Evolutionary conservation across 2,113 vertebrate genomes (phyloP), one percentile per base, ranked within the genome.

Genomic region (Myrmophylax atrothorax): DNA sequence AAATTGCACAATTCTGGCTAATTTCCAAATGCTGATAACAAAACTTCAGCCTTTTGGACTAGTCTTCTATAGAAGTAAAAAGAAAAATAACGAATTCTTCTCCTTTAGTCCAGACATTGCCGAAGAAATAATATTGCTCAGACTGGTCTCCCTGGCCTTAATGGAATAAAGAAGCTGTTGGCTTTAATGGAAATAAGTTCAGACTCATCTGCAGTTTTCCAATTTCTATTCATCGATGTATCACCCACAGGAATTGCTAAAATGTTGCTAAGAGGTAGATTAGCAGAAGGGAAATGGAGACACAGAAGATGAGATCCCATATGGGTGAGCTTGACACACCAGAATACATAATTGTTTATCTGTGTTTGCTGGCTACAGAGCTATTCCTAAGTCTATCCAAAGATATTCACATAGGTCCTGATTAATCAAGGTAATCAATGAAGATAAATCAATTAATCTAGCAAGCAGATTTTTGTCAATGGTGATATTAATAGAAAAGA

Each of bases 261-360:
- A 96, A 81, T 94, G 69, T 87, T 94, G 63, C 82, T 92, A 84
- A 96, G 94, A 95, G 93, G 96, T 93, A 94, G 80, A 95, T 94
- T 81, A 96, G 76, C 88, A 92, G 79, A 92, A 93, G 76, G 90
- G 76, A 94, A 92, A 94, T 87, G 92, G 86, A 96, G 90, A 93
- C n/a, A 58, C 67, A 83, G 67, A 62, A 94, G 80, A 94, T 94
- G 86, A 95, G 80, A 53, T 93, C 93, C 93, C 96, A 96, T 94
- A 96, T 92, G 96, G 96, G 93, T 94, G 90, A 87, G 60, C 20
- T 89, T 94, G 92, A 90, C 83, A 94, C 92, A 96, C 83, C 44
- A 89, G 96, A 95, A 92, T 94, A 77, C 64, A 78, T 94, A 92
- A 92, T 93, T 81, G 80, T 86, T 94, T 92, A 52, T 94, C 56